Percentiles rank a stretch among this genome's conserved stretches.
phyloP scores from a whole-genome alignment of 2,888 invertebrate genomes.

The Oscheius myriophilus region DNA sequence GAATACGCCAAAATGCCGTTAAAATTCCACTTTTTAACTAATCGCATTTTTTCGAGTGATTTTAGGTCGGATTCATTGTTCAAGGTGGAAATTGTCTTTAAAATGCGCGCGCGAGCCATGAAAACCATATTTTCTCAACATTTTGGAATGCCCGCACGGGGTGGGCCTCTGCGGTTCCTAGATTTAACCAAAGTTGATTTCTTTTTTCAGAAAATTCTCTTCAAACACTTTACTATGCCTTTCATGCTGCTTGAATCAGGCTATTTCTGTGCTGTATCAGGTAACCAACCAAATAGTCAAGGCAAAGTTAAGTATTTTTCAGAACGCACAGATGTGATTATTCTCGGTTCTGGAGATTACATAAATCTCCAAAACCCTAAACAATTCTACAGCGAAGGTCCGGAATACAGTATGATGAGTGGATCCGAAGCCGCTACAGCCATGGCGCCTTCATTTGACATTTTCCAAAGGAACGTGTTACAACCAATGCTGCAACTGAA shows the following conservation, averaged over 20 bases:
- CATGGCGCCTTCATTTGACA: constrained; percentile 6
- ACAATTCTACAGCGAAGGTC: constrained; percentile 13
- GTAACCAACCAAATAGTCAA: background rate
- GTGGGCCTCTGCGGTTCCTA: too few species aligned
- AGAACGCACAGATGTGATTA: constrained; percentile 10
- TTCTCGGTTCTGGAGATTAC: constrained; percentile 9
- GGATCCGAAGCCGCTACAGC: constrained; percentile 3
- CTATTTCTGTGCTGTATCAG: background rate
- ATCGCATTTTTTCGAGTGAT: too few species aligned
- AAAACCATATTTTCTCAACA: too few species aligned
- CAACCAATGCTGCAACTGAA: constrained; percentile 6
- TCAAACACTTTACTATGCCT: background rate
- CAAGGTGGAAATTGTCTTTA: too few species aligned
- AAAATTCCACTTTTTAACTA: too few species aligned
- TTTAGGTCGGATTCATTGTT: too few species aligned
- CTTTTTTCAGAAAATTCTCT: constrained; percentile 12
- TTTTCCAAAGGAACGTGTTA: constrained; percentile 5
- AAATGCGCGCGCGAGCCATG: too few species aligned
- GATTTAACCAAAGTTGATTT: background rate
- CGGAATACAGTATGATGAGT: constrained; percentile 3
- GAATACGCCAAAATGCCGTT: too few species aligned
- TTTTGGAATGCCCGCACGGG: too few species aligned
- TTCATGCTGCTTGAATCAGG: constrained; percentile 20
- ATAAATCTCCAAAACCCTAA: background rate
- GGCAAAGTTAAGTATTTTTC: background rate